Conservation (phyloP, 2,888 invertebrate species). For the Scrobipalpa costella region DNA sequence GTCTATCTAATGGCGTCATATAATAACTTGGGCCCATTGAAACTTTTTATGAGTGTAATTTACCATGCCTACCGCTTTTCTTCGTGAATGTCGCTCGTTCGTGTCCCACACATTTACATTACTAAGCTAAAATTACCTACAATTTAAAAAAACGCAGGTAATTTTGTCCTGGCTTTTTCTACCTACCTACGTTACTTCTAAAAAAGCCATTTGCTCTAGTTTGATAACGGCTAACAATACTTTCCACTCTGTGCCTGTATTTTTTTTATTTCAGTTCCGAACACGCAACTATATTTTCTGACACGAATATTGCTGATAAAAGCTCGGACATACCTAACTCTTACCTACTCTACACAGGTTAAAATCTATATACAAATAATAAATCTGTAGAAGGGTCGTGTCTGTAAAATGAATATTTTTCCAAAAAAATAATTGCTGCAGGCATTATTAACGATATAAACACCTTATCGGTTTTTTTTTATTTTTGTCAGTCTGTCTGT, state of each 20-base stretch:
- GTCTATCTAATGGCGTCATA: conserved; percentile 16
- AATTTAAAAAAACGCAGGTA: conserved; percentile 19
- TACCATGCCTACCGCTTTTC: conserved; percentile 19
- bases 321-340: not conserved
- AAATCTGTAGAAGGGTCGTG: too few species aligned
- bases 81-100: conserved; percentile 19
- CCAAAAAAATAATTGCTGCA: too few species aligned
- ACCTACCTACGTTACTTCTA: conserved; percentile 23
- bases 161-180: conserved; percentile 17
- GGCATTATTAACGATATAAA: too few species aligned
- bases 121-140: conserved; percentile 23
- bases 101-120: conserved; percentile 9
- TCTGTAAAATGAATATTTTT: too few species aligned
- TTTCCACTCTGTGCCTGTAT: conserved; percentile 52
- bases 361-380: too few species aligned
- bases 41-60: conserved; percentile 26
- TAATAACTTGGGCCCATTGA: conserved; percentile 23
- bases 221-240: conserved; percentile 54
- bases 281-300: conserved; percentile 54
- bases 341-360: not conserved
- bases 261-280: conserved; percentile 49
- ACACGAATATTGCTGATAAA: conserved; percentile 47
- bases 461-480: too few species aligned
- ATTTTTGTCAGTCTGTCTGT: too few species aligned
- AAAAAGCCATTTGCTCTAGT: conserved; percentile 44